Conservation (phyloP, 2,888 invertebrate species). For the Tenthredo livida region DNA sequence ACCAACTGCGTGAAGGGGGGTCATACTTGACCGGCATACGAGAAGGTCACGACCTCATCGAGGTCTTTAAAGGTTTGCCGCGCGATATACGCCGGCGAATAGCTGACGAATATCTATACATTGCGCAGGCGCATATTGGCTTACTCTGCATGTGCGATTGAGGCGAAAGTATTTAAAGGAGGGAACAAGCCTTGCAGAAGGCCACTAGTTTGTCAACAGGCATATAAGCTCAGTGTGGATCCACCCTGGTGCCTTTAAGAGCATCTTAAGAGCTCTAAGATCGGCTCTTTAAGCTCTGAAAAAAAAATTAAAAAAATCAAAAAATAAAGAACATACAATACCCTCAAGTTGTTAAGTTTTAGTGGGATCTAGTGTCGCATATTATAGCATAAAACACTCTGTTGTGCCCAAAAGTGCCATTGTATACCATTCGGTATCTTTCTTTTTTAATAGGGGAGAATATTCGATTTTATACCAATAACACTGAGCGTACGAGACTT, state of each 20-base stretch:
- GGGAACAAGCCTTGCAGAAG: conserved; percentile 71
- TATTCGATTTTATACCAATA: not conserved
- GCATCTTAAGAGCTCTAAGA: conserved; percentile 37
- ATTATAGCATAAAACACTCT: not conserved
- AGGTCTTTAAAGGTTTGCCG: conserved; percentile 61
- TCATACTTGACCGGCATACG: conserved; percentile 73
- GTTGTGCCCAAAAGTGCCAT: conserved; percentile 26
- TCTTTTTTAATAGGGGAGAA: not conserved
- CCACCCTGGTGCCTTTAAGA: conserved; percentile 32
- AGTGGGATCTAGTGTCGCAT: conserved; percentile 25
- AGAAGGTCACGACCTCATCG: conserved; percentile 74
- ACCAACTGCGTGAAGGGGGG: conserved; percentile 46
- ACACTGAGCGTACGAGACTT: not conserved
- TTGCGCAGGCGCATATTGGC: conserved; percentile 68
- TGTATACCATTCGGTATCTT: not conserved
- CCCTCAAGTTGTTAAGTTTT: conserved; percentile 9
- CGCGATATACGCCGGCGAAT: not conserved
- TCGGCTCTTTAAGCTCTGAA: conserved; percentile 18
- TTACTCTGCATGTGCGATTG: conserved; percentile 51
- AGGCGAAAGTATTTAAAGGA: conserved; percentile 76
- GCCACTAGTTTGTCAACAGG: conserved; percentile 73
- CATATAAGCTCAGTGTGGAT: conserved; percentile 38
- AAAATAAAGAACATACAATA: not conserved
- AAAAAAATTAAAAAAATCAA: not conserved
- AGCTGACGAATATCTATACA: conserved; percentile 52